Evolutionary conservation across 2,888 invertebrate genomes (phyloP).

Genomic region (Amphipyra berbera): DNA sequence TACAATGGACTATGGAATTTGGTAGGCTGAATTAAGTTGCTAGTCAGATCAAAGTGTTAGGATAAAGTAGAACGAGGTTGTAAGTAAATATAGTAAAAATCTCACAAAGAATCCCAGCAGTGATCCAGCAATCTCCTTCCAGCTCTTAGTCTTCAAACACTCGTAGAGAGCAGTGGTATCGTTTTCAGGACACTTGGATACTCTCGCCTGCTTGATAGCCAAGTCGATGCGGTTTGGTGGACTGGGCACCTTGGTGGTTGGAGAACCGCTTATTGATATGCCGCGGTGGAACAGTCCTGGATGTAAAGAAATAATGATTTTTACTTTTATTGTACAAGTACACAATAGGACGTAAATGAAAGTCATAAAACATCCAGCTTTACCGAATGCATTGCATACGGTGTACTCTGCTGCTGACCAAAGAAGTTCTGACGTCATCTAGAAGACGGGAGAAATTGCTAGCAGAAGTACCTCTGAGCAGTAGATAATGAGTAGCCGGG

Average conservation of each 20-base stretch:
- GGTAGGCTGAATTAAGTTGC: no score
- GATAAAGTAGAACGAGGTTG: no score
- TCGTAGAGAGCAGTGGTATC: constrained; percentile 87
- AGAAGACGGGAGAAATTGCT: no score
- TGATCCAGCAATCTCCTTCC: constrained; percentile 83
- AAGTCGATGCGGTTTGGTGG: constrained; percentile 88
- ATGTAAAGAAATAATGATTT: background rate
- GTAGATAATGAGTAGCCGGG: no score
- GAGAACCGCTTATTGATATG: constrained; percentile 92
- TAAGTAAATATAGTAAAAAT: background rate
- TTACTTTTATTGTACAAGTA: background rate
- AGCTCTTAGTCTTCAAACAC: constrained; percentile 89
- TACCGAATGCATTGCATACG: no score
- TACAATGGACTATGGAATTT: no score
- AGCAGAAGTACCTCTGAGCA: no score
- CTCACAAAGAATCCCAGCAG: constrained; percentile 82
- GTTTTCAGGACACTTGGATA: constrained; percentile 90
- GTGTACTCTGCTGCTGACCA: no score
- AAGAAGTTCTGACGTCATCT: no score
- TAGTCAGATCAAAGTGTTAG: no score
- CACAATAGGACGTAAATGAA: no score
- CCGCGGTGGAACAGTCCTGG: constrained; percentile 92
- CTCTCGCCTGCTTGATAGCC: constrained; percentile 91
- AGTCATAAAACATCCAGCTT: no score
- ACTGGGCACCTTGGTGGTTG: constrained; percentile 86